Evolutionary conservation across 2,888 invertebrate species (phyloP).

Genomic region (Drosophila longiperda): DNA sequence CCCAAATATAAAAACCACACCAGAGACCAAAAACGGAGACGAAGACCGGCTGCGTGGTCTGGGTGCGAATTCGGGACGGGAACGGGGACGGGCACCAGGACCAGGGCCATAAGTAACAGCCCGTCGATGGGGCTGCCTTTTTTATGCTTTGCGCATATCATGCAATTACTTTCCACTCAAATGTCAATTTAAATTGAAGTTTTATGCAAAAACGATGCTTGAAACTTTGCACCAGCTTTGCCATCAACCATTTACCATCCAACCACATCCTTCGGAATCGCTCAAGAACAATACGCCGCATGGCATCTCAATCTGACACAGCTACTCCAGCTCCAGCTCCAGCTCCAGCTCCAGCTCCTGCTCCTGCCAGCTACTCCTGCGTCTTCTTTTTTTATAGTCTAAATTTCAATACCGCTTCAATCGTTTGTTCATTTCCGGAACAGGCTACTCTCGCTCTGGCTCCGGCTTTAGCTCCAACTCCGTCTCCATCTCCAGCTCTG

Average conservation of each 20-base stretch:
- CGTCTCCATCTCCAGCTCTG: slow-evolving; percentile 1
- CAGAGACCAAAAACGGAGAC: not conserved
- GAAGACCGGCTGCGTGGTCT: not conserved
- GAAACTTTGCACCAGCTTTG: slow-evolving; percentile 66
- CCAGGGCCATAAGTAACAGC: slow-evolving; percentile 56
- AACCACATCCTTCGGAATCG: slow-evolving; percentile 18
- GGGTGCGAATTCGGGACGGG: not conserved
- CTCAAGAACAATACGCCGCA: slow-evolving; percentile 64
- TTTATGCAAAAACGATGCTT: slow-evolving; percentile 80
- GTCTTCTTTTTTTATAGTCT: slow-evolving; percentile 10
- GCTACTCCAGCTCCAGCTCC: not conserved
- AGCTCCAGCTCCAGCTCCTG: not conserved
- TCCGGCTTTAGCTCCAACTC: not conserved
- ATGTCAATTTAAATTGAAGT: slow-evolving; percentile 81
- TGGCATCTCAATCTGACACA: slow-evolving; percentile 66
- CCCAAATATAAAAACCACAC: not conserved
- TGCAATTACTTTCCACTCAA: slow-evolving; percentile 82
- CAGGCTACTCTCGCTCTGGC: slow-evolving; percentile 31
- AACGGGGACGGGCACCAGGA: not conserved
- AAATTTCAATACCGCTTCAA: slow-evolving; percentile 41
- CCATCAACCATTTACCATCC: not conserved
- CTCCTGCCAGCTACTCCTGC: not conserved
- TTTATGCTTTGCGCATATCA: slow-evolving; percentile 78
- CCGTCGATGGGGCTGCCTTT: slow-evolving; percentile 65
- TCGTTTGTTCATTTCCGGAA: slow-evolving; percentile 58